phyloP scores from a whole-genome alignment of 2,113 vertebrate genomes.

The Odontophorus gujanensis region DNA sequence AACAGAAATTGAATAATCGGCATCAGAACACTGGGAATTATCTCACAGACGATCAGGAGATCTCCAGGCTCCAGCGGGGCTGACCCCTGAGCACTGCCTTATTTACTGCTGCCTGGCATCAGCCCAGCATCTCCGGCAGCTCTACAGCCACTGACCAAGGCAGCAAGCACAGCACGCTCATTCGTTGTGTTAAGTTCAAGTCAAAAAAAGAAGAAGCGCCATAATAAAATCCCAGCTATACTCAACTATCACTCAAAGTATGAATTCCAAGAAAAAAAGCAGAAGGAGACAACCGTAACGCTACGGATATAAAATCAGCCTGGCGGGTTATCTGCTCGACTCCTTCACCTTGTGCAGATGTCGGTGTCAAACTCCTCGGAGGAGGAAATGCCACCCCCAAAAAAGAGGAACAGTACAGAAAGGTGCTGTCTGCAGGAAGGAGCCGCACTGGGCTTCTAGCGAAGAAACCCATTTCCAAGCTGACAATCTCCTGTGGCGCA shows the following conservation, averaged over 20 bases:
- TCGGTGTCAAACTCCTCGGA: neutral
- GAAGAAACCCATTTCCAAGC: neutral
- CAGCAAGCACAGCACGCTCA: neutral
- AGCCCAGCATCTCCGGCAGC: neutral
- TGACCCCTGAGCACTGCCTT: neutral
- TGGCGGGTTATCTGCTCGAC: neutral
- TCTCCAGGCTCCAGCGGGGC: neutral
- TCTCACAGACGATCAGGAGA: constrained; percentile 20
- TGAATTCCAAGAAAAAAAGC: neutral
- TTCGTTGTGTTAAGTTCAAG: neutral
- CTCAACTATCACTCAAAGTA: neutral
- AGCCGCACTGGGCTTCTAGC: neutral
- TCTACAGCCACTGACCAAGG: neutral
- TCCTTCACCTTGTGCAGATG: neutral
- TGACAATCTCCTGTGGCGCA: neutral
- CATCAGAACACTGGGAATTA: constrained; percentile 29
- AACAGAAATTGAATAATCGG: constrained; percentile 15
- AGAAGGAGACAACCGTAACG: neutral
- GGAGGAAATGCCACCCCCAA: neutral
- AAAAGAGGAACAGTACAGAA: neutral
- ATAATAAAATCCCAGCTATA: neutral
- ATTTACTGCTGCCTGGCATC: neutral
- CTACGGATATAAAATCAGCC: neutral
- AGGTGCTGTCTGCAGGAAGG: neutral
- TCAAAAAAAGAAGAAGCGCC: neutral